phyloP scores from a whole-genome alignment of 1,140 invertebrate genomes.

The Monomorium pharaonis region DNA sequence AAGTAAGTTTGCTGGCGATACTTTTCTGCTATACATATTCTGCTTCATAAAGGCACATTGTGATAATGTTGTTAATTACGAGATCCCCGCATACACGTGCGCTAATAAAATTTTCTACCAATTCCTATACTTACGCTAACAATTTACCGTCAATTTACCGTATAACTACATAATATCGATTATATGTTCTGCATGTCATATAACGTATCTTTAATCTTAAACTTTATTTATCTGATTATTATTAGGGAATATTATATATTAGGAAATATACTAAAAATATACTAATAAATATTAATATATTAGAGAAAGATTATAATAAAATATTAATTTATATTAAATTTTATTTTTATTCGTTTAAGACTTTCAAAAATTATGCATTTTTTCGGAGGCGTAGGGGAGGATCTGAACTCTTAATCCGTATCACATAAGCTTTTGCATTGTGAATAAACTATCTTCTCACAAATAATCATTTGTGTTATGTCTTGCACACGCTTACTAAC shows the following conservation, averaged over 20 bases:
- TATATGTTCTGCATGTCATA: neutral
- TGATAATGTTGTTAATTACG: slow-evolving; percentile 9
- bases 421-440: neutral
- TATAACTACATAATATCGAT: neutral
- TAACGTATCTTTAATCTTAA: too few species aligned
- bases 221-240: neutral
- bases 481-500: slow-evolving; percentile 72
- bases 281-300: neutral
- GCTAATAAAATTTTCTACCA: neutral
- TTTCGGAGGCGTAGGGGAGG: too few species aligned
- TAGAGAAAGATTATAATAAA: neutral
- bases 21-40: neutral
- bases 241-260: neutral
- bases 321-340: neutral
- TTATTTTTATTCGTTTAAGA: neutral
- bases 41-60: neutral
- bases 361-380: neutral
- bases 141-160: neutral
- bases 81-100: neutral
- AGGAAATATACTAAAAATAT: neutral
- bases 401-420: neutral
- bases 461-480: slow-evolving; percentile 15
- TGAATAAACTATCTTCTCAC: neutral
- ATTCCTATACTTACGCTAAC: neutral
- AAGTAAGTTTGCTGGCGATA: slow-evolving; percentile 75